Conservation (phyloP, 64 coral and sea anemone species). For the Montipora foliosa region DNA sequence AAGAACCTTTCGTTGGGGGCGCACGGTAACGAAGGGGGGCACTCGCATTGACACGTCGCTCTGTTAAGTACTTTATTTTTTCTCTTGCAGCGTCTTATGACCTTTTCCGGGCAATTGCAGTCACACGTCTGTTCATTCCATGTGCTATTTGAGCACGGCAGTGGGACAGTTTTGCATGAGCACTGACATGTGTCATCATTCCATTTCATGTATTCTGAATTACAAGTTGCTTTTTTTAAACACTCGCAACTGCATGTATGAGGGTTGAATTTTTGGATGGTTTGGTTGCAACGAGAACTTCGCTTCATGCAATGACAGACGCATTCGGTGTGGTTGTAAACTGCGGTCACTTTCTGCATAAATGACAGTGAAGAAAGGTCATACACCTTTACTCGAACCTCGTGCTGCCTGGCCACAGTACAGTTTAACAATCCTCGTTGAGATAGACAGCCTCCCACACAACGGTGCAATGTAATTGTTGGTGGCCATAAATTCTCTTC, state of each 20-base stretch:
- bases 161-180: not conserved
- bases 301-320: not conserved
- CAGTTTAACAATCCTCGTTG: not conserved
- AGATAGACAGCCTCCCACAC: not conserved
- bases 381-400: not conserved
- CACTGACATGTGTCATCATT: not conserved
- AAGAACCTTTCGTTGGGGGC: not conserved
- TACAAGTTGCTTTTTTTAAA: not conserved
- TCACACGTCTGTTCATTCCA: not conserved
- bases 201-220: not conserved
- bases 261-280: not conserved
- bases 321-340: slow-evolving; percentile 24
- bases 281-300: not conserved
- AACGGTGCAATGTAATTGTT: not conserved
- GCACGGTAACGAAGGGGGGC: not conserved
- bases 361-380: not conserved
- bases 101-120: not conserved
- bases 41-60: not conserved
- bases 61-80: slow-evolving; percentile 10
- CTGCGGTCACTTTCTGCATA: not conserved
- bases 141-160: not conserved
- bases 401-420: not conserved
- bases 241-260: not conserved
- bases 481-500: not conserved
- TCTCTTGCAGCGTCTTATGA: not conserved